phyloP scores from a whole-genome alignment of 30 jellyfish, hydroid and myxozoan species.

The Catostylus mosaicus region DNA sequence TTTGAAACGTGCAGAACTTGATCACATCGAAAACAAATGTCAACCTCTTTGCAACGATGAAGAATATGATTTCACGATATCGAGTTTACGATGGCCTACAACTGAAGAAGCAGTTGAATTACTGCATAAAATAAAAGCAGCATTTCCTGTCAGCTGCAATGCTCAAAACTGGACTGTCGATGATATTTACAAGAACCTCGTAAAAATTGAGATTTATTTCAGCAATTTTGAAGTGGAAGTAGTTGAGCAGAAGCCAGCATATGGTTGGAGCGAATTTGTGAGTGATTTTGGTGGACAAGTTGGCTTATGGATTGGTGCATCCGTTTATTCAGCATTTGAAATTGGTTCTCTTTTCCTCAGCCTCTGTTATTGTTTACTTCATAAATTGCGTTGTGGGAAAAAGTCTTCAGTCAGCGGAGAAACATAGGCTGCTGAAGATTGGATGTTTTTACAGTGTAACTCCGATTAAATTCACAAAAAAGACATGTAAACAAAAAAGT shows the following conservation, averaged over 20 bases:
- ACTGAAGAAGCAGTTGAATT: background rate
- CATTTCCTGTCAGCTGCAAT: background rate
- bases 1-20: background rate
- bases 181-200: background rate
- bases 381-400: too few relatives aligned
- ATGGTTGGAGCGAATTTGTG: background rate
- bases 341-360: background rate
- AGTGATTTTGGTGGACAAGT: slow-evolving; percentile 58
- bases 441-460: too few relatives aligned
- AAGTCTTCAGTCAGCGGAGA: too few relatives aligned
- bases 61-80: background rate
- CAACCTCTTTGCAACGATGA: slow-evolving; percentile 12
- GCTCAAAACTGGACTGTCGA: slow-evolving; percentile 9
- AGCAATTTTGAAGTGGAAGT: slow-evolving; percentile 32
- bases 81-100: slow-evolving; percentile 24
- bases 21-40: background rate
- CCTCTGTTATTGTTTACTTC: background rate
- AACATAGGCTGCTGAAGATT: too few relatives aligned
- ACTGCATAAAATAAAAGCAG: background rate
- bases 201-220: slow-evolving; percentile 21
- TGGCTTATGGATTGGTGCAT: slow-evolving; percentile 67
- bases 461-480: too few relatives aligned
- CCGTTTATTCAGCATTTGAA: slow-evolving; percentile 44
- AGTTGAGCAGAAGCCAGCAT: slow-evolving; percentile 35
- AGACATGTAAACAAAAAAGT: too few relatives aligned